phyloP scores from a whole-genome alignment of 30 jellyfish, hydroid and myxozoan genomes.

The Hydractinia symbiolongicarpus region DNA sequence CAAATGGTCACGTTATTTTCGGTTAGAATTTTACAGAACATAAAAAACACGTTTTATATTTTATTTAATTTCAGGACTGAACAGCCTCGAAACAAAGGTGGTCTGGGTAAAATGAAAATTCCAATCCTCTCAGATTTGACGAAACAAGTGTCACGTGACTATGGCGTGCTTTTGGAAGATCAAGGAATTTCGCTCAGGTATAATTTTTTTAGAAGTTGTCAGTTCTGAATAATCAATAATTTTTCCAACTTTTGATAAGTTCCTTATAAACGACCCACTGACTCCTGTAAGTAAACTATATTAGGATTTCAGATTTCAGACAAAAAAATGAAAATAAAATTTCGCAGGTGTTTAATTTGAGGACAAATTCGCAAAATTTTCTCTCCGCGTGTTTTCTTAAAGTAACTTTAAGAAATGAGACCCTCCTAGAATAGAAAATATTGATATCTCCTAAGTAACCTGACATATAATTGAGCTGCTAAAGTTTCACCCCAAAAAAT shows the following conservation, averaged over 20 bases:
- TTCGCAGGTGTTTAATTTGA: background rate
- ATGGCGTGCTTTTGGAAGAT: conserved; percentile 92
- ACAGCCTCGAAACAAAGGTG: conserved; percentile 90
- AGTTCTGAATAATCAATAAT: background rate
- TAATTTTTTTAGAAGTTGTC: background rate
- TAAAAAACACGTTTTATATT: background rate
- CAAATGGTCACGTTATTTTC: too few species aligned
- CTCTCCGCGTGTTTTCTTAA: too few species aligned
- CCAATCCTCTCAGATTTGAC: conserved; percentile 87
- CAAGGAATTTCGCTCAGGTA: conserved; percentile 96
- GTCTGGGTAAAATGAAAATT: conserved; percentile 92
- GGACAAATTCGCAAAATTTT: background rate
- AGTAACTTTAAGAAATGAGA: too few species aligned
- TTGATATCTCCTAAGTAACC: too few species aligned
- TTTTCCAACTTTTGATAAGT: background rate
- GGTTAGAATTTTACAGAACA: background rate
- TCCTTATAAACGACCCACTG: background rate
- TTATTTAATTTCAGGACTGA: conserved; percentile 58
- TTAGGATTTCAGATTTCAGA: too few species aligned
- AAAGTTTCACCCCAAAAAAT: too few species aligned
- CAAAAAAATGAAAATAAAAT: background rate
- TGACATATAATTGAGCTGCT: too few species aligned
- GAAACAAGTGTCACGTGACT: conserved; percentile 81
- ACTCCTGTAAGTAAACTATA: background rate
- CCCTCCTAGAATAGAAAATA: too few species aligned